Evolutionary conservation across 2,113 vertebrate species (phyloP).

Genomic region (Amphiprion percula): DNA sequence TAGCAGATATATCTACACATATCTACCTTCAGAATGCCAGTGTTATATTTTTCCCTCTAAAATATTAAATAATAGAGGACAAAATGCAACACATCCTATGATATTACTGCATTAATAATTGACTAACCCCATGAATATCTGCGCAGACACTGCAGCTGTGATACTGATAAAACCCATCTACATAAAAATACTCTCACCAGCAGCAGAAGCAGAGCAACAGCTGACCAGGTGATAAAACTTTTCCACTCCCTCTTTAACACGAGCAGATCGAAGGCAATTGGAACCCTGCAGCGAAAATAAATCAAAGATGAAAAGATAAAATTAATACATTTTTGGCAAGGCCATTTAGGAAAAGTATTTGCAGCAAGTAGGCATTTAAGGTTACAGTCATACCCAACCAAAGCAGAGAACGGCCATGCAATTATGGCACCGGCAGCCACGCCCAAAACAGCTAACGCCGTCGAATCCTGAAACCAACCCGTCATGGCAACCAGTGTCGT

Average conservation of each 20-base stretch:
- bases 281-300: slow-evolving; percentile 83
- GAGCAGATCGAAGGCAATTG: slow-evolving; percentile 94
- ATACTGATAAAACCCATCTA: background rate
- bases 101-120: slow-evolving; percentile 7
- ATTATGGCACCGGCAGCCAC: slow-evolving; percentile 92
- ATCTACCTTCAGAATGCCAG: background rate
- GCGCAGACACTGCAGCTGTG: background rate
- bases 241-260: slow-evolving; percentile 92
- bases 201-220: slow-evolving; percentile 89
- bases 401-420: slow-evolving; percentile 96
- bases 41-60: background rate
- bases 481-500: slow-evolving; percentile 95
- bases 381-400: slow-evolving; percentile 88
- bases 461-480: slow-evolving; percentile 95
- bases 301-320: background rate
- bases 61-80: background rate
- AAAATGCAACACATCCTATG: background rate
- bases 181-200: slow-evolving; percentile 85
- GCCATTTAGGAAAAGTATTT: background rate
- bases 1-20: background rate
- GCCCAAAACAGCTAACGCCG: slow-evolving; percentile 90
- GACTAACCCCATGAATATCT: background rate
- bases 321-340: background rate
- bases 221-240: slow-evolving; percentile 90
- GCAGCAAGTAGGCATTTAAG: background rate